Conservation (phyloP, 2,888 invertebrate species). For the Drosophila macrospina region DNA sequence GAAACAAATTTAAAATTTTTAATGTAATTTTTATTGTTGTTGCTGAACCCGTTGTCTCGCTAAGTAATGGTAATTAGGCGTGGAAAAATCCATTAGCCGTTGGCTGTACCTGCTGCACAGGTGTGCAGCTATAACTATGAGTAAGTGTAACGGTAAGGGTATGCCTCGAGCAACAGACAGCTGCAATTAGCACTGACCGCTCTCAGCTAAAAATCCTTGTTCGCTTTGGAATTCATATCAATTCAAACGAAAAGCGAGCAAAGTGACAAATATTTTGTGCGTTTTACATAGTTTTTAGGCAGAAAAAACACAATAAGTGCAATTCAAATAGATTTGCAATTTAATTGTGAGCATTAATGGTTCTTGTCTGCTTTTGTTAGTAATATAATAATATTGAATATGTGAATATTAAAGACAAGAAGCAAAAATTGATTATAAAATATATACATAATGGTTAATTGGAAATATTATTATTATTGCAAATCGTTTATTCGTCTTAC, state of each 20-base stretch:
- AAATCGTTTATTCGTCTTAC: too few species aligned
- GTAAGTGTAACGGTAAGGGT: background rate
- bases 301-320: too few species aligned
- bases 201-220: background rate
- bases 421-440: too few species aligned
- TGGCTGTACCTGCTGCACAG: conserved; percentile 11
- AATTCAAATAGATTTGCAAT: too few species aligned
- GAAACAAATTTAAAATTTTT: conserved; percentile 61
- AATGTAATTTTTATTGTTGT: conserved; percentile 68
- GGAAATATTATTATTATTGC: too few species aligned
- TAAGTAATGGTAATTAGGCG: conserved; percentile 79
- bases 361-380: too few species aligned
- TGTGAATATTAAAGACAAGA: too few species aligned
- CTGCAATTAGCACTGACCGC: conserved; percentile 31
- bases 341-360: too few species aligned
- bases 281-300: too few species aligned
- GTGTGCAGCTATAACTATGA: background rate
- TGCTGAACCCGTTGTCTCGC: conserved; percentile 30
- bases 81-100: conserved; percentile 76
- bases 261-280: too few species aligned
- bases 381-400: too few species aligned
- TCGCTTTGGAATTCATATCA: background rate
- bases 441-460: too few species aligned
- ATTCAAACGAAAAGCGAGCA: background rate
- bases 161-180: conserved; percentile 32